These are phyloP conservation scores for Cladorhizidae sp. DNA, from an alignment of 37 sponge, comb jelly and placozoan genomes.

Conservation along the genomic window DNA sequence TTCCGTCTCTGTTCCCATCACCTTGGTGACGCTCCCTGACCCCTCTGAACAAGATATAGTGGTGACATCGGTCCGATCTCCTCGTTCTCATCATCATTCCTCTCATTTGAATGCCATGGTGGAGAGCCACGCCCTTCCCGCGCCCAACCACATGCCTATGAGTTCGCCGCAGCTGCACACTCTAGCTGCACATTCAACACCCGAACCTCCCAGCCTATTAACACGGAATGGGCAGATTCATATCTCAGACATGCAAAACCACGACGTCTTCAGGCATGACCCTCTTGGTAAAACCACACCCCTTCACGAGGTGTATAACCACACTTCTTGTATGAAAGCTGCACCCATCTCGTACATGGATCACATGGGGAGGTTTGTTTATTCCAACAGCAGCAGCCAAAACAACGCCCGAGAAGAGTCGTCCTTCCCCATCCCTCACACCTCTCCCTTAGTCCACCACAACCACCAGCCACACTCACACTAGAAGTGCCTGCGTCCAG, in stretches of 20 bases:
- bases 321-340: too few relatives aligned
- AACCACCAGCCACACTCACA: not conserved
- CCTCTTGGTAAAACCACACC: not conserved
- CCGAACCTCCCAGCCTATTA: not conserved
- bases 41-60: not conserved
- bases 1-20: conserved; percentile 8
- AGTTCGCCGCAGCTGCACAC: conserved; percentile 8
- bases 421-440: conserved; percentile 5
- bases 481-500: not conserved
- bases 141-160: conserved; percentile 12
- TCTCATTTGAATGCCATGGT: not conserved
- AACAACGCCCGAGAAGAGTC: not conserved
- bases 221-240: conserved; percentile 23
- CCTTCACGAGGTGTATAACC: too few relatives aligned
- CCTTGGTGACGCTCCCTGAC: conserved; percentile 13
- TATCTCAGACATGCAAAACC: conserved; percentile 19
- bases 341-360: conserved; percentile 18
- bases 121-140: not conserved
- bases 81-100: too few relatives aligned
- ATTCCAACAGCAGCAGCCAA: conserved; percentile 3
- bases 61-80: not conserved
- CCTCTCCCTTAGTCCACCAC: conserved; percentile 8
- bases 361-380: conserved; percentile 24
- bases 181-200: conserved; percentile 1
- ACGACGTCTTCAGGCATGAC: conserved; percentile 15